These are phyloP conservation scores for Pteropus alecto DNA, from an alignment of 2,113 vertebrate genomes.

Conservation along the genomic window DNA sequence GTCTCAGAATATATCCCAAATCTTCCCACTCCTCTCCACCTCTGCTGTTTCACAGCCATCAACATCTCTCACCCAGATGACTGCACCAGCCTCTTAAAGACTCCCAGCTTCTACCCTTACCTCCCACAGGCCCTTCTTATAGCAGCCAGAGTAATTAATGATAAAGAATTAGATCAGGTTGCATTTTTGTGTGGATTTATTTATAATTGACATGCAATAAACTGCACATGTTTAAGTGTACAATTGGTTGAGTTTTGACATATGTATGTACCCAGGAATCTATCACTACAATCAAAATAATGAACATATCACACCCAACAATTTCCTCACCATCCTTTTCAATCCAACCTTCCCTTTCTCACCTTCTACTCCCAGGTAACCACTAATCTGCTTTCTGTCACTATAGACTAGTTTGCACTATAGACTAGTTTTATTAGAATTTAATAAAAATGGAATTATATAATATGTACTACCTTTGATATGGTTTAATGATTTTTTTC, in stretches of 20 bases:
- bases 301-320: neutral
- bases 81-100: neutral
- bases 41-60: neutral
- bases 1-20: neutral
- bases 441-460: neutral
- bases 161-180: neutral
- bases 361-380: neutral
- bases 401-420: neutral
- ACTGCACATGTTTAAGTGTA: neutral
- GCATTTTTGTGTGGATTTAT: neutral
- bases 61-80: neutral
- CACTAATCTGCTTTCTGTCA: neutral
- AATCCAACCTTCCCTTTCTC: neutral
- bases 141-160: neutral
- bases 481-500: neutral
- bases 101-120: neutral
- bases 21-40: neutral
- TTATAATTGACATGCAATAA: neutral
- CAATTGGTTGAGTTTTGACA: neutral
- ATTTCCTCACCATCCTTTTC: neutral
- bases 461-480: neutral
- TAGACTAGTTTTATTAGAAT: neutral
- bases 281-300: neutral
- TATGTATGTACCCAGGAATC: neutral
- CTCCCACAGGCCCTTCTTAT: neutral